phyloP scores from a whole-genome alignment of 2,797 vertebrate genomes.

The Podargus strigoides region DNA sequence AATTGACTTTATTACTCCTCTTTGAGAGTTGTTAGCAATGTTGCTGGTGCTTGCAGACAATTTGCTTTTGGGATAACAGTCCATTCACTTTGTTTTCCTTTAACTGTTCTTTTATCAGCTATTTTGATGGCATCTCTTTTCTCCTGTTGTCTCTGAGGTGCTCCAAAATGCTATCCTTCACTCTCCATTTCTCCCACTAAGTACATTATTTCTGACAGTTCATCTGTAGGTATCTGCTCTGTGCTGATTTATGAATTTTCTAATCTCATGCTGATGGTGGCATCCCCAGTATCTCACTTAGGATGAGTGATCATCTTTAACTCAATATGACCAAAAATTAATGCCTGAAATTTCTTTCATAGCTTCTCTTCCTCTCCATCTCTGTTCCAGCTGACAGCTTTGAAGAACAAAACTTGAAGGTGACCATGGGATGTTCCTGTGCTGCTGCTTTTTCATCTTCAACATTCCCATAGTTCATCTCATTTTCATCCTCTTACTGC shows the following conservation, averaged over 20 bases:
- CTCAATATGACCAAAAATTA: background rate
- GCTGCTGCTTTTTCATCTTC: background rate
- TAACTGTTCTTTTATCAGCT: background rate
- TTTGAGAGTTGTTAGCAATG: background rate
- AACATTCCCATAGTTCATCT: background rate
- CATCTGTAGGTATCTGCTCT: background rate
- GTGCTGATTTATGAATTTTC: background rate
- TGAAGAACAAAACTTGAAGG: background rate
- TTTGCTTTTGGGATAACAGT: background rate
- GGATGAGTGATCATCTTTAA: background rate
- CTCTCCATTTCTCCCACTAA: background rate
- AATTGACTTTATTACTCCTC: background rate
- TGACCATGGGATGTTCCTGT: background rate
- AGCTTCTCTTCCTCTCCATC: background rate
- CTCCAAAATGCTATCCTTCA: background rate
- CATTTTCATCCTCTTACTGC: background rate
- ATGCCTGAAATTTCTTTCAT: background rate
- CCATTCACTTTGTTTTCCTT: background rate
- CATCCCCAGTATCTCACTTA: rapidly evolving
- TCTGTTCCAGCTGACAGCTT: background rate
- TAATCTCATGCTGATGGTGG: background rate
- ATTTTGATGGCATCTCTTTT: background rate
- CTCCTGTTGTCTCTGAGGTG: background rate
- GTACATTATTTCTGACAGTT: background rate
- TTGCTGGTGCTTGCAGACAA: background rate